Conservation (phyloP, 2,797 vertebrate species). For the Sebastes ruberrimus region DNA sequence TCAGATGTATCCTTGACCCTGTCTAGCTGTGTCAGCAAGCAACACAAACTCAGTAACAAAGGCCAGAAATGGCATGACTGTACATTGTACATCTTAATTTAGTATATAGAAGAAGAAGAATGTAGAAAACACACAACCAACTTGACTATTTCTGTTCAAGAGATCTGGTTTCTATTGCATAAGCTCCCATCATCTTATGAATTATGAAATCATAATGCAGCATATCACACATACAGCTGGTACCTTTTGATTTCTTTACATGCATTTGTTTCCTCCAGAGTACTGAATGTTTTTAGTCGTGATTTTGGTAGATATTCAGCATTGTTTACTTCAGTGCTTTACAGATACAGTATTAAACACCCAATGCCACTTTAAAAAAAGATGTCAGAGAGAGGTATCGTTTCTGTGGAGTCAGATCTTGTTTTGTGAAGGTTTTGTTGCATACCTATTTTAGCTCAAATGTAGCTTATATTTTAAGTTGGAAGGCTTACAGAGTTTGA, state of each 20-base stretch:
- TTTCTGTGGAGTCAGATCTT: background rate
- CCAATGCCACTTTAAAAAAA: background rate
- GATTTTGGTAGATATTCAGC: conserved; percentile 16
- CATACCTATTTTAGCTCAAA: background rate
- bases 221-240: conserved; percentile 1
- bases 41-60: conserved; percentile 71
- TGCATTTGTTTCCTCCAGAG: conserved; percentile 16
- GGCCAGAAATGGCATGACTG: conserved; percentile 63
- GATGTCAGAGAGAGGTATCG: background rate
- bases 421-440: background rate
- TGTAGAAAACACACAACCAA: background rate
- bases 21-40: conserved; percentile 72
- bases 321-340: conserved; percentile 1
- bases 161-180: conserved; percentile 9
- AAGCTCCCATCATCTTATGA: conserved; percentile 17
- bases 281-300: background rate
- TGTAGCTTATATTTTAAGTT: background rate
- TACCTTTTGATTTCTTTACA: conserved; percentile 9
- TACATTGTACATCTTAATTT: conserved; percentile 76
- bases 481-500: background rate
- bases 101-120: conserved; percentile 40
- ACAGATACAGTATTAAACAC: background rate
- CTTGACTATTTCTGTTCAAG: conserved; percentile 7
- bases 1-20: conserved; percentile 78
- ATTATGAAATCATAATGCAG: conserved; percentile 39